phyloP scores from a whole-genome alignment of 2,113 vertebrate species.

The Hippocampus mohnikei region DNA sequence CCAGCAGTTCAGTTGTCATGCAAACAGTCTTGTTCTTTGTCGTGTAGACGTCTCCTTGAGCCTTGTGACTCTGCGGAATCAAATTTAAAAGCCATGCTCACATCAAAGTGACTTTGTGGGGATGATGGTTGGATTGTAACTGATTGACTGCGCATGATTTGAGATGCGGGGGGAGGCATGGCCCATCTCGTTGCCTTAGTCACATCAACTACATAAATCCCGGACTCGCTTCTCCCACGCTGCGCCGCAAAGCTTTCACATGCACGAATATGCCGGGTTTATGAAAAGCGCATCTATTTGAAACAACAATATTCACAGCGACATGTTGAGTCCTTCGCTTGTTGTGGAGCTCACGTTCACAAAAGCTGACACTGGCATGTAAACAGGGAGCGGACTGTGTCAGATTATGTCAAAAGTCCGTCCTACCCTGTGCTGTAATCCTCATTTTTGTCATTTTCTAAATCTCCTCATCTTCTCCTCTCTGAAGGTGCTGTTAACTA shows the following conservation, averaged over 20 bases:
- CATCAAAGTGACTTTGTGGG: slow-evolving; percentile 68
- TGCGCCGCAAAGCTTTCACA: neutral
- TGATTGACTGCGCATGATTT: slow-evolving; percentile 69
- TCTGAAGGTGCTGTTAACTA: slow-evolving; percentile 36
- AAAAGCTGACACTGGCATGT: neutral
- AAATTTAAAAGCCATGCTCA: slow-evolving; percentile 61
- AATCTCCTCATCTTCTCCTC: slow-evolving; percentile 57
- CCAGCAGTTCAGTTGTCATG: slow-evolving; percentile 7
- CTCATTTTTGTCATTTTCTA: slow-evolving; percentile 43
- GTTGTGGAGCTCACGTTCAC: neutral
- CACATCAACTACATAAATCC: slow-evolving; percentile 28
- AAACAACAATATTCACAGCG: neutral
- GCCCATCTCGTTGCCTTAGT: slow-evolving; percentile 25
- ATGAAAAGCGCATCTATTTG: neutral
- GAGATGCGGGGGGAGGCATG: slow-evolving; percentile 34
- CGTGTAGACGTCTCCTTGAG: slow-evolving; percentile 41
- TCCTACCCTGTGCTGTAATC: slow-evolving; percentile 46
- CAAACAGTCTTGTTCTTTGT: slow-evolving; percentile 5
- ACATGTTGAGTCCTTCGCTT: neutral
- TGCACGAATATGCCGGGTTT: neutral
- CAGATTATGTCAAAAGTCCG: slow-evolving; percentile 48
- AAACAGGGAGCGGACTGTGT: slow-evolving; percentile 16
- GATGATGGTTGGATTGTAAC: slow-evolving; percentile 63
- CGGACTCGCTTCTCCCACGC: slow-evolving; percentile 13
- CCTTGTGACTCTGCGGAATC: slow-evolving; percentile 61